These are phyloP conservation scores for Gallinago undulata DNA, from an alignment of 2,113 vertebrate genomes.

Conservation along the genomic window DNA sequence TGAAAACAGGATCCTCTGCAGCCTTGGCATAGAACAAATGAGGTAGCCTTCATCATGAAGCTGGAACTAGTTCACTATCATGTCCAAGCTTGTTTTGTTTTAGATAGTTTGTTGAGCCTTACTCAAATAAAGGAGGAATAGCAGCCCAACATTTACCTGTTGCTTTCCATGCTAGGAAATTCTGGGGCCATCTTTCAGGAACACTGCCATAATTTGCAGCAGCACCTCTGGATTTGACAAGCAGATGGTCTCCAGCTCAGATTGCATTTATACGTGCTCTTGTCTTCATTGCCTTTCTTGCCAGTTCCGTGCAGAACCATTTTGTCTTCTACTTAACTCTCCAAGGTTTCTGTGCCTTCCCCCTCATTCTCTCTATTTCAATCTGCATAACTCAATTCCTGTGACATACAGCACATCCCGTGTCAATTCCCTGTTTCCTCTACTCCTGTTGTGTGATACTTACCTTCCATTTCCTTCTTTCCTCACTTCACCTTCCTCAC, in stretches of 20 bases:
- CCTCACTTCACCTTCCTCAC: not conserved
- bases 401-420: not conserved
- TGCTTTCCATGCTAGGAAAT: not conserved
- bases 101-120: not conserved
- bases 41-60: not conserved
- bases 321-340: not conserved
- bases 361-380: not conserved
- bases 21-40: not conserved
- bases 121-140: not conserved
- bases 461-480: not conserved
- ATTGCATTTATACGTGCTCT: not conserved
- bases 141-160: not conserved
- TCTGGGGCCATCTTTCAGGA: not conserved
- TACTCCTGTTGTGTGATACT: rapidly evolving
- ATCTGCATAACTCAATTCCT: not conserved
- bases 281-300: not conserved
- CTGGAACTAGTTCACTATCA: not conserved
- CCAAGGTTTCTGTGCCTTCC: not conserved
- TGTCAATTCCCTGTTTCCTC: not conserved
- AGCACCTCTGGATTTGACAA: not conserved
- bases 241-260: not conserved
- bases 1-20: not conserved
- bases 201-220: not conserved
- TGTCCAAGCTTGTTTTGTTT: not conserved
- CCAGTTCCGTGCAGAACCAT: not conserved